Conservation (phyloP, 1,140 invertebrate species). For the Bombyx mandarina region DNA sequence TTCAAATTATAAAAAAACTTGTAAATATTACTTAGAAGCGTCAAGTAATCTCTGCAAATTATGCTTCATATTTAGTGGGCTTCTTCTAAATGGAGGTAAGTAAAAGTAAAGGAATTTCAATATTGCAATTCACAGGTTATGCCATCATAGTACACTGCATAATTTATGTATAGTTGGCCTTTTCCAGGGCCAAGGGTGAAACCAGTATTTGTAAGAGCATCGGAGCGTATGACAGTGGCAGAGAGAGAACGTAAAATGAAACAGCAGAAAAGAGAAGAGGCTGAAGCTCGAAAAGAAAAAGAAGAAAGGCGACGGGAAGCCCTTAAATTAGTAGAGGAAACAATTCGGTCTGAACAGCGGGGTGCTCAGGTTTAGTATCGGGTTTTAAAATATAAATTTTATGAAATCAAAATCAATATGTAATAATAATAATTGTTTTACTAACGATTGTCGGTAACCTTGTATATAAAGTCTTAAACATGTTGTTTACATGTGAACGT, state of each 20-base stretch:
- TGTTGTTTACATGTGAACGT: no score
- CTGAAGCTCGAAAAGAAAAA: conserved; percentile 82
- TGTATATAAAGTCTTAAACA: no score
- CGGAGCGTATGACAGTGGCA: conserved; percentile 94
- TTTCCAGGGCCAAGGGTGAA: conserved; percentile 85
- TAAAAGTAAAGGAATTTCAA: no score
- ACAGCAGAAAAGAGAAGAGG: conserved; percentile 87
- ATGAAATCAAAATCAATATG: no score
- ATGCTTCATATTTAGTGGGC: neutral
- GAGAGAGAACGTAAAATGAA: conserved; percentile 92
- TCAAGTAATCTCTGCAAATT: neutral
- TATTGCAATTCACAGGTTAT: neutral
- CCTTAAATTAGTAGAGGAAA: conserved; percentile 91
- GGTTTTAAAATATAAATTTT: no score
- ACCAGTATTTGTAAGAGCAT: conserved; percentile 96
- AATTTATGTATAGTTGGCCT: no score
- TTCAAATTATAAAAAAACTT: conserved; percentile 1
- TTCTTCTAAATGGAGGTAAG: no score
- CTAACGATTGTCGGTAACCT: neutral
- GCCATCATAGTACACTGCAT: no score
- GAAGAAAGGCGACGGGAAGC: conserved; percentile 90
- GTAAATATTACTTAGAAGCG: neutral
- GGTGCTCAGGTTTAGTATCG: conserved; percentile 24
- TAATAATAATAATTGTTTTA: no score
- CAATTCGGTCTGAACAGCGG: conserved; percentile 82